Conservation (phyloP, 2,113 vertebrate genomes). For the Talpa occidentalis region DNA sequence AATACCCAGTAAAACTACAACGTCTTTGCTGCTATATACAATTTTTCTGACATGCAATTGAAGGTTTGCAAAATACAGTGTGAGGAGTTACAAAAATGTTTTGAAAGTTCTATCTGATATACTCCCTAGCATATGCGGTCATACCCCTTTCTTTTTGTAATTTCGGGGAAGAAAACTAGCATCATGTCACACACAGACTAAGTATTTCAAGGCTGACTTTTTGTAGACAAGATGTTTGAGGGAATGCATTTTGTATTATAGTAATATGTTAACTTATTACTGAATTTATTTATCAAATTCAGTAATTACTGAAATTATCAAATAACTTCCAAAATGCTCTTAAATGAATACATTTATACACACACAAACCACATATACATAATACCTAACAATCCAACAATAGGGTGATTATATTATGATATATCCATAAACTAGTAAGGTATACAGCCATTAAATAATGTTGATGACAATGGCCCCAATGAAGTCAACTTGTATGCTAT, state of each 20-base stretch:
- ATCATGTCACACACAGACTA: not conserved
- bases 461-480: not conserved
- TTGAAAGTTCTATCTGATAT: not conserved
- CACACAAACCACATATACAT: not conserved
- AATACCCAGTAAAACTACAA: not conserved
- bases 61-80: not conserved
- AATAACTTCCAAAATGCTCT: not conserved
- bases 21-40: not conserved
- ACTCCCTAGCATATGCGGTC: not conserved
- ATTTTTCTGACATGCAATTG: slow-evolving; percentile 1
- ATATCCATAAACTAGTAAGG: not conserved
- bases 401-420: not conserved
- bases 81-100: not conserved
- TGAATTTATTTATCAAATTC: too few species aligned
- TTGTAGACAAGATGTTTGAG: not conserved
- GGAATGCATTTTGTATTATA: not conserved
- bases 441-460: not conserved
- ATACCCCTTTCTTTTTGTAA: not conserved
- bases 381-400: not conserved
- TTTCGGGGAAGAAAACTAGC: not conserved
- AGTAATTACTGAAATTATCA: not conserved
- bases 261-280: not conserved
- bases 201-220: not conserved
- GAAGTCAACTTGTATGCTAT: not conserved
- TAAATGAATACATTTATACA: not conserved